Evolutionary conservation across 2,797 vertebrate genomes (phyloP).

Genomic region (Myripristis jacobus): DNA sequence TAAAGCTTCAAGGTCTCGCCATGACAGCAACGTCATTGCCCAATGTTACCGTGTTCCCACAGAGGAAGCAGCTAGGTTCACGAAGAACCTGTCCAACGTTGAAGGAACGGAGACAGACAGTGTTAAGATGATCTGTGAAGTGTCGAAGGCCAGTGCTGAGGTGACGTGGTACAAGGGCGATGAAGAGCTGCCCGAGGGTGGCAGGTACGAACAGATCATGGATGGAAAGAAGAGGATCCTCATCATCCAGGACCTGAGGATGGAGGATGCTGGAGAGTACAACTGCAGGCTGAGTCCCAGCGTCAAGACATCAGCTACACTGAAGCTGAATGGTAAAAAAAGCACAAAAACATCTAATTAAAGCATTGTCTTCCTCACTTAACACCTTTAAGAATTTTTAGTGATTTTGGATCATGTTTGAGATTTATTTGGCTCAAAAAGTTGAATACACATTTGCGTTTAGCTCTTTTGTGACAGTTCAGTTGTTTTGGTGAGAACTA

Average conservation of each 20-base stretch:
- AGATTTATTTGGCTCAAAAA: too few species aligned
- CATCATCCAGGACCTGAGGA: slow-evolving; percentile 89
- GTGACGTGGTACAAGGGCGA: slow-evolving; percentile 93
- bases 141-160: slow-evolving; percentile 92
- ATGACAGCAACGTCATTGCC: too few species aligned
- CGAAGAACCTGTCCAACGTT: slow-evolving; percentile 94
- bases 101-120: slow-evolving; percentile 94
- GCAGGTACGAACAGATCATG: slow-evolving; percentile 90
- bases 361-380: neutral
- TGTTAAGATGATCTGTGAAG: slow-evolving; percentile 94
- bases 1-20: neutral
- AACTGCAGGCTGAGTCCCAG: slow-evolving; percentile 89
- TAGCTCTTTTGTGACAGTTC: too few species aligned
- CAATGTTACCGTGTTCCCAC: slow-evolving; percentile 39
- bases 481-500: too few species aligned
- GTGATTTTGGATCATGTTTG: too few species aligned
- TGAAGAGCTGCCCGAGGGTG: slow-evolving; percentile 92
- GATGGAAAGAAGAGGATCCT: slow-evolving; percentile 94
- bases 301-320: slow-evolving; percentile 87
- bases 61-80: slow-evolving; percentile 96
- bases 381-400: too few species aligned
- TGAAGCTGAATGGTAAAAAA: slow-evolving; percentile 91
- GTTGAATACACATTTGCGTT: too few species aligned
- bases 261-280: slow-evolving; percentile 91
- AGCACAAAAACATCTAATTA: neutral